Percentiles rank a stretch among this genome's conserved stretches.
phyloP scores from a whole-genome alignment of 2,888 invertebrate genomes.

The Ochlodes sylvanus region DNA sequence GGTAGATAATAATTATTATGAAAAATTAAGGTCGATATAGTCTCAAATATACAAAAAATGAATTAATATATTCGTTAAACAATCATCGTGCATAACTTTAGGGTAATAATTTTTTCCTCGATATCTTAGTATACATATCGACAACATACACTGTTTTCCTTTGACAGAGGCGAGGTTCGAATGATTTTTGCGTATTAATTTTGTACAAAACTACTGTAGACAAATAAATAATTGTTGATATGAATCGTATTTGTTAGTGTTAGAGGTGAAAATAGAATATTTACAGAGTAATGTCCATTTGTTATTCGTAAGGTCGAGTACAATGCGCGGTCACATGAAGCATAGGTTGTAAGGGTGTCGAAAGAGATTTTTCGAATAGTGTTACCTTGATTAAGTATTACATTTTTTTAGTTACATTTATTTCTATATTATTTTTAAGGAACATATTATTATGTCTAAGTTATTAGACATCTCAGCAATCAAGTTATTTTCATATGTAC shows the following conservation, averaged over 20 bases:
- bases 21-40: not conserved
- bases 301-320: not conserved
- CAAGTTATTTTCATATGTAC: too few relatives aligned
- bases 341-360: conserved; percentile 7
- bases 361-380: conserved; percentile 22
- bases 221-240: not conserved
- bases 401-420: conserved; percentile 3
- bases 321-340: not conserved
- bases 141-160: not conserved
- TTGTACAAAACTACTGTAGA: conserved; percentile 24
- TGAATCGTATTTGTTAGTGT: not conserved
- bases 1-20: not conserved
- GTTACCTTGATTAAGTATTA: conserved; percentile 33
- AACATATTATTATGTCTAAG: too few relatives aligned
- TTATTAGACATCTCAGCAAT: too few relatives aligned
- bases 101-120: not conserved
- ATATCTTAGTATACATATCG: conserved; percentile 9
- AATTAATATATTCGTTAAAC: too few relatives aligned
- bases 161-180: conserved; percentile 9
- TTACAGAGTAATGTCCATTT: not conserved
- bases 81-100: not conserved
- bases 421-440: not conserved
- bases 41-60: not conserved
- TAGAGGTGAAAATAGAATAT: not conserved
- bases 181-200: conserved; percentile 16